A percentile compares a stretch with the other conserved stretches of the same genome.
phyloP scores from a whole-genome alignment of 2,797 vertebrate species.

The Eurystomus glaucurus region DNA sequence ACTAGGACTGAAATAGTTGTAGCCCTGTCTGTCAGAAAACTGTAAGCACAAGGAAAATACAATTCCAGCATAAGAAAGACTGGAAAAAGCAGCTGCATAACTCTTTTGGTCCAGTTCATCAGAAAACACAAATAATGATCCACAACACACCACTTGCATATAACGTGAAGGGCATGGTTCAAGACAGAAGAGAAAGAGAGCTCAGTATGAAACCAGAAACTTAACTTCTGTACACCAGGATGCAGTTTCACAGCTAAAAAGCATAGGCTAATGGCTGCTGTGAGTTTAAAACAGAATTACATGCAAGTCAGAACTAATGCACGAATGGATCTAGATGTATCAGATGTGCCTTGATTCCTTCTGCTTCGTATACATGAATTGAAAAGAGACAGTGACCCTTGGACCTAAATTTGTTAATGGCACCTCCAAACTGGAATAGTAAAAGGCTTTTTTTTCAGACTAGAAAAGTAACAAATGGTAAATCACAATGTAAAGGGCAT shows the following conservation, averaged over 20 bases:
- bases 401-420: background rate
- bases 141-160: background rate
- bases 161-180: background rate
- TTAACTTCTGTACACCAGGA: background rate
- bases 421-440: background rate
- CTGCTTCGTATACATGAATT: background rate
- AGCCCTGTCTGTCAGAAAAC: background rate
- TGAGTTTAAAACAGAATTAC: background rate
- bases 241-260: fast-evolving
- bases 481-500: background rate
- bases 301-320: background rate
- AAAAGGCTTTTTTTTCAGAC: background rate
- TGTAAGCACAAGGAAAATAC: background rate
- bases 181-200: background rate
- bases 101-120: background rate
- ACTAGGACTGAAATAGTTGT: background rate
- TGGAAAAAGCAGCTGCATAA: background rate
- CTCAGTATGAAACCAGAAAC: background rate
- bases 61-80: background rate
- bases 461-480: background rate
- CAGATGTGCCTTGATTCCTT: background rate
- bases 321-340: background rate
- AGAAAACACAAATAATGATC: background rate
- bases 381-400: background rate
- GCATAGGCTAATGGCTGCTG: background rate